phyloP scores from a whole-genome alignment of 2,797 vertebrate genomes.

The Centropyge bicolor region DNA sequence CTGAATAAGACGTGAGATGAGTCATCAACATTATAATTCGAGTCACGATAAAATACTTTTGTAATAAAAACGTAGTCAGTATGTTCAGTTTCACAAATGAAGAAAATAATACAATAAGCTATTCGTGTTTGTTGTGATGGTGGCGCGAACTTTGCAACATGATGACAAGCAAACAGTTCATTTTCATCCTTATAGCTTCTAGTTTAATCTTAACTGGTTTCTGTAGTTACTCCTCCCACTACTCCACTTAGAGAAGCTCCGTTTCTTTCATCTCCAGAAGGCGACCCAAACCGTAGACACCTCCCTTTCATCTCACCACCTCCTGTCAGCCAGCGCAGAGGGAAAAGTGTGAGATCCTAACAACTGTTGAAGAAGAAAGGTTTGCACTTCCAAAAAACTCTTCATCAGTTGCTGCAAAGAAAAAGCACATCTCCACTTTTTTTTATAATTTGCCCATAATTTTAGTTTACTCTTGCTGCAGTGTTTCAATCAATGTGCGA shows the following conservation, averaged over 20 bases:
- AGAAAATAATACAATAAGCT: background rate
- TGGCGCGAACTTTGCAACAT: background rate
- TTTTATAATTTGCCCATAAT: no score
- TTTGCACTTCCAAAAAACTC: background rate
- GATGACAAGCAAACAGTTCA: background rate
- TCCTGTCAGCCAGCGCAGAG: background rate
- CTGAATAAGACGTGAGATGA: background rate
- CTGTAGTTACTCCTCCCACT: background rate
- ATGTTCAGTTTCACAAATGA: background rate
- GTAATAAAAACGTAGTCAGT: background rate
- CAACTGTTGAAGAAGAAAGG: background rate
- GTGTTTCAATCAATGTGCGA: background rate
- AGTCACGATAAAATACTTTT: background rate
- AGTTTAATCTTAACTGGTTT: background rate
- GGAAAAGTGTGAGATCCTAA: background rate
- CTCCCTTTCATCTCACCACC: conserved; percentile 20
- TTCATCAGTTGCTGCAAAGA: no score
- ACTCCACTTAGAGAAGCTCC: background rate
- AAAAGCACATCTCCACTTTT: no score
- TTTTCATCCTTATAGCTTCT: background rate
- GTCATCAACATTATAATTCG: background rate
- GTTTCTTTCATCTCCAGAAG: conserved; percentile 1
- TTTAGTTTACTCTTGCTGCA: background rate
- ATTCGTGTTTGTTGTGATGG: background rate
- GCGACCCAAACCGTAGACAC: background rate